A percentile compares a stretch with the other conserved stretches of the same genome.
Evolutionary conservation across 2,797 vertebrate species (phyloP).

Genomic region (Myiotriccus ornatus): DNA sequence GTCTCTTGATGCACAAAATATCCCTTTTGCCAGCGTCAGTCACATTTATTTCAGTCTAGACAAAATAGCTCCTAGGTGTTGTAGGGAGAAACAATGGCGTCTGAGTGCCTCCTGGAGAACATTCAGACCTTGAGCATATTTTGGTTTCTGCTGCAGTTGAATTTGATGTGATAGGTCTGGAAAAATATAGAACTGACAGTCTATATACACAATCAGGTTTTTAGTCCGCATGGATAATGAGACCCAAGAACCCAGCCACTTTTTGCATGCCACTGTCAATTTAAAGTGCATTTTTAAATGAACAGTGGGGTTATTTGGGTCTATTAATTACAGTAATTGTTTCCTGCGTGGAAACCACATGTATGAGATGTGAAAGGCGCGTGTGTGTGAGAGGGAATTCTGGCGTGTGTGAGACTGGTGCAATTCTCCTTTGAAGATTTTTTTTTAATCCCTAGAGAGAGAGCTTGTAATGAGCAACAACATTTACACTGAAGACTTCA

Average conservation of each 20-base stretch:
- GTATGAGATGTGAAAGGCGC: slow-evolving; percentile 36
- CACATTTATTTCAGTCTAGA: slow-evolving; percentile 5
- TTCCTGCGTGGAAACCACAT: slow-evolving; percentile 68
- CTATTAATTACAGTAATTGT: slow-evolving; percentile 69
- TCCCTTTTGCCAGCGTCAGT: neutral
- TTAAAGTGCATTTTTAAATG: slow-evolving; percentile 60
- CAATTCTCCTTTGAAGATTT: slow-evolving; percentile 59
- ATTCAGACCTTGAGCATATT: neutral
- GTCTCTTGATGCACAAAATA: neutral
- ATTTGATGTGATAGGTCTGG: slow-evolving; percentile 49
- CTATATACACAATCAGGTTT: slow-evolving; percentile 49
- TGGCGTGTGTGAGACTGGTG: slow-evolving; percentile 9
- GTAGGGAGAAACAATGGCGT: neutral
- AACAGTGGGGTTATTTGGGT: slow-evolving; percentile 56
- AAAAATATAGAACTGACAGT: slow-evolving; percentile 55
- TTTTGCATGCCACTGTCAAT: slow-evolving; percentile 58
- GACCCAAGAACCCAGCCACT: slow-evolving; percentile 10
- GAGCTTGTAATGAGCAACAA: slow-evolving; percentile 60
- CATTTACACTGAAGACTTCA: slow-evolving; percentile 50
- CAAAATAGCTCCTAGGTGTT: neutral
- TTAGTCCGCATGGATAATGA: slow-evolving; percentile 13
- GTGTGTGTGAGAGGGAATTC: neutral
- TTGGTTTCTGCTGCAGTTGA: slow-evolving; percentile 24
- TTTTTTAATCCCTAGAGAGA: slow-evolving; percentile 43
- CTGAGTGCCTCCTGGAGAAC: slow-evolving; percentile 37